Conservation (phyloP, 2,797 vertebrate species). For the Poeciliopsis gracilis region DNA sequence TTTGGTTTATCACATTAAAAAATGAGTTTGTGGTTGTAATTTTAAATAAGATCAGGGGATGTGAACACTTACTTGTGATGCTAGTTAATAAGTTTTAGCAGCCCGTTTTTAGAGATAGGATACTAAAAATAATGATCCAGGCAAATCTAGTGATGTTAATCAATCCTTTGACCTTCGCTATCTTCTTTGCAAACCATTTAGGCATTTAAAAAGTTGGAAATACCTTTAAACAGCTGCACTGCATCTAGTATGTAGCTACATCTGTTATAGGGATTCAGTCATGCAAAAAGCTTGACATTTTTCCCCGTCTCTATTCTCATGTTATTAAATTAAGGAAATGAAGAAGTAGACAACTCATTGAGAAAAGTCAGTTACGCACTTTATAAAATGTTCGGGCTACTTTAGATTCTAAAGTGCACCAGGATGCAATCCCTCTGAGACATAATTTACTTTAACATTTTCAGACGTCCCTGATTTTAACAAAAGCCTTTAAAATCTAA, state of each 20-base stretch:
- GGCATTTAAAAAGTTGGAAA: neutral
- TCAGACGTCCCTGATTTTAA: neutral
- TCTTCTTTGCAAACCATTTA: slow-evolving; percentile 3
- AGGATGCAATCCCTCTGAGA: neutral
- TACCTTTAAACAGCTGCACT: neutral
- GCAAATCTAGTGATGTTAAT: neutral
- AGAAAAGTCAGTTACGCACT: neutral
- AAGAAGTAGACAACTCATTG: neutral
- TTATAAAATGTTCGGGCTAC: neutral
- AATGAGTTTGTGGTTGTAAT: neutral
- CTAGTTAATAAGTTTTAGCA: neutral
- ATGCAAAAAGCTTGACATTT: neutral
- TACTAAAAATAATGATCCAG: neutral
- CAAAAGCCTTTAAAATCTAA: slow-evolving; percentile 7
- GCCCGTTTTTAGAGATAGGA: neutral
- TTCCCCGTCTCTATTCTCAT: neutral
- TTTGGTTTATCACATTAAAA: neutral
- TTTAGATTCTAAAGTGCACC: neutral
- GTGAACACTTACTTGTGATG: neutral
- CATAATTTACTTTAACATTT: slow-evolving; percentile 5
- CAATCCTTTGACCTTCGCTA: neutral
- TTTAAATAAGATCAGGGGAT: neutral
- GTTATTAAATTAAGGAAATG: neutral
- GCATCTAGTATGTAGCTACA: neutral
- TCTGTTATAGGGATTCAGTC: neutral